Base-by-base conservation (phyloP, 2,113 vertebrate genomes). In the Leucosticte australis region DNA sequence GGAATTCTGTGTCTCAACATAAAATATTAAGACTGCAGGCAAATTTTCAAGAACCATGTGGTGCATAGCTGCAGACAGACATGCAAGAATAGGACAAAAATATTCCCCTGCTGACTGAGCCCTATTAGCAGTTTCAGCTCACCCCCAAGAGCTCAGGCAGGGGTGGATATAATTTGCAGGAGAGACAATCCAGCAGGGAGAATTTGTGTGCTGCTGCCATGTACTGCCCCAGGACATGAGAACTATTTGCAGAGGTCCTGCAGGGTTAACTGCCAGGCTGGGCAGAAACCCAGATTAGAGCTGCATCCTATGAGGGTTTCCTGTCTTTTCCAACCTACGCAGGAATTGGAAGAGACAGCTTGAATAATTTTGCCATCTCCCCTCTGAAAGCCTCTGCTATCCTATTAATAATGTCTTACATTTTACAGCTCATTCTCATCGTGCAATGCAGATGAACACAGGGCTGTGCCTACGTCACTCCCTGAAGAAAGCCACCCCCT, bases 351-450 rank as follows among this genome's bases (percentile, higher is more conserved):
- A 59, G 59, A 88, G 83, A 83, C 55, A 94, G 76, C 55, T 47
- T 64, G 64, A 90, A 44, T 50, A 93, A 41, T 53, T 83, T 35
- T 55, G 50, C 17, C 47, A 31, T 59, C 30, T 57, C 39, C 41
- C 27, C 47, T 74, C 85, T 70, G 42, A 86, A 77, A 92, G 63
- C 30, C 55, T 67, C 62, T 85, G 68, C 82, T 65, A 56, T 67
- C 83, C 94, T 70, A 63, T 76, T 83, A 93, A 90, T 86, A 88
- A 89, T 93, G 46, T 52, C 60, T 93, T 47, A 44, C 33, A 37
- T 50, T 90, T 92, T 64, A 64, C 24, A 87, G 62, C 50, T 82
- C 15, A 0, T 24, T 65, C 35, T 73, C 8, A 4, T n/a, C 50
- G 19, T 14, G 59, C 73, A 90, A 90, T 64, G 71, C 82, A 90